Evolutionary conservation across 1,140 invertebrate species (phyloP), one percentile per base, ranked within the genome.

Genomic region (Oryctes rhinoceros): DNA sequence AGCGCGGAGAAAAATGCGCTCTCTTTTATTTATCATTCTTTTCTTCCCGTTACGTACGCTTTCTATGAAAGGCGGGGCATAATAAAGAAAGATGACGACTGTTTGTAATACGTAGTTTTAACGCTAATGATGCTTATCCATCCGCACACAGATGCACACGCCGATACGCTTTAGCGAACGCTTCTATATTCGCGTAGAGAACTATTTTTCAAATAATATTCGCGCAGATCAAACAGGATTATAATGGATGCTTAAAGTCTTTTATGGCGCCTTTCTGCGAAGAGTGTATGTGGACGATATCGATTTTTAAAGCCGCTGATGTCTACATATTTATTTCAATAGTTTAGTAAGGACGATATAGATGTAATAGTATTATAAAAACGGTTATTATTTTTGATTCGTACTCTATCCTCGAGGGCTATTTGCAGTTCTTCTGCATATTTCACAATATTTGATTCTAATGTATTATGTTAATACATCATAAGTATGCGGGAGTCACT

Each of bases 111-210:
- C 53, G 53, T 59, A 59, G 15, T 59, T 59, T 59, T 13, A 59
- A 15, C 18, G n/a, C 53, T 59, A 59, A 59, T 59, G 53, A 59
- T 59, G 53, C 53, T 59, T 59, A 59, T 59, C 53, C 53, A 59
- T 59, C 53, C 53, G n/a, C 53, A 59, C n/a, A 59, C 15, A 15
- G 15, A 18, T 18, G 53, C 6, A 59, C 53, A 59, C 15, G 7
- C 39, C 15, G 53, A 59, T 59, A 59, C 18, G 53, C 49, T 53
- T 53, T n/a, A 53, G n/a, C 49, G 11, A 53, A 53, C 49, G 49
- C n/a, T n/a, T 53, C 11, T n/a, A 10, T 15, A n/a, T 18, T 59
- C 53, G 15, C 18, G 6, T 59, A 59, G 18, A 59, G 53, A 59
- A 59, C 53, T 59, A 59, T 59, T 59, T 20, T n/a, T 59, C 53